These are phyloP conservation scores for Pipistrellus pipistrellus DNA, from an alignment of 2,797 vertebrate species.

Conservation along the genomic window DNA sequence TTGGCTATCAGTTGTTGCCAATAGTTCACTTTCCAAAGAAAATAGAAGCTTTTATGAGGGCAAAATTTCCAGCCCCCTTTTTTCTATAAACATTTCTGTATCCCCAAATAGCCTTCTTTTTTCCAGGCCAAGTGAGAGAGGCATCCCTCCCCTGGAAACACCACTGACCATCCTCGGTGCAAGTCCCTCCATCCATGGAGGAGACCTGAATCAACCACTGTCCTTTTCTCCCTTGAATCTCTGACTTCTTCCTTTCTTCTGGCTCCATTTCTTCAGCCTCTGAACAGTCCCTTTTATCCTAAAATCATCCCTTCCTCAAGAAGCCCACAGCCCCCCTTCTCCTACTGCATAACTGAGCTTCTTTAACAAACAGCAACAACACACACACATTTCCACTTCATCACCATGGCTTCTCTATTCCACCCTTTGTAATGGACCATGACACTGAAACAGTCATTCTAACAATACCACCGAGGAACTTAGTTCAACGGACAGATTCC, in stretches of 20 bases:
- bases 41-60: slow-evolving; percentile 43
- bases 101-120: neutral
- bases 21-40: slow-evolving; percentile 56
- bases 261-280: neutral
- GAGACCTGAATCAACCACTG: neutral
- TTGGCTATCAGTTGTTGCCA: slow-evolving; percentile 5
- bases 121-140: neutral
- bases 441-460: neutral
- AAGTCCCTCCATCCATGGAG: neutral
- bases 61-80: neutral
- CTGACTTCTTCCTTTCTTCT: neutral
- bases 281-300: neutral
- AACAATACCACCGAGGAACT: neutral
- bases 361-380: neutral
- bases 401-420: neutral
- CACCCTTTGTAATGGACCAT: neutral
- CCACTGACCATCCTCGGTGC: neutral
- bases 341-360: neutral
- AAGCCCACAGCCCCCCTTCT: neutral
- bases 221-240: neutral
- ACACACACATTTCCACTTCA: neutral
- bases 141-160: neutral
- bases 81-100: neutral
- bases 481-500: neutral
- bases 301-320: slow-evolving; percentile 28